These are phyloP conservation scores for Drosophila leontia DNA, from an alignment of 1,140 invertebrate species.

Conservation along the genomic window DNA sequence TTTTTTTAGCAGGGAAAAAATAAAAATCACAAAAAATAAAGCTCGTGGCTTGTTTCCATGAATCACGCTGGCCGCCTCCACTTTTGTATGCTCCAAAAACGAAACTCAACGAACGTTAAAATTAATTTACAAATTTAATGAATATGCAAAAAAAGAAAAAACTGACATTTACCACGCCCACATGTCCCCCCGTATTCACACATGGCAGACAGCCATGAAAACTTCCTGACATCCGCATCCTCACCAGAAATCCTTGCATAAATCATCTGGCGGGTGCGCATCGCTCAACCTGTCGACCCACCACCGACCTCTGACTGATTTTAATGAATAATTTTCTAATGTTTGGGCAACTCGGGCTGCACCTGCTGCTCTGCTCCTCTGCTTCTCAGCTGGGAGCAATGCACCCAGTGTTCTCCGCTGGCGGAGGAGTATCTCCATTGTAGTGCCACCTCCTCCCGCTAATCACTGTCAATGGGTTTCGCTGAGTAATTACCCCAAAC, in stretches of 20 bases:
- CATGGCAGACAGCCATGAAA: constrained; percentile 51
- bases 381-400: constrained; percentile 4
- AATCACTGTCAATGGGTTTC: constrained; percentile 26
- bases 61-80: constrained; percentile 48
- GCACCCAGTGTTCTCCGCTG: constrained; percentile 12
- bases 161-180: constrained; percentile 29
- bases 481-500: constrained; percentile 35
- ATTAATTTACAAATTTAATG: constrained; percentile 80
- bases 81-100: constrained; percentile 69
- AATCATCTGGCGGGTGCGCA: constrained; percentile 56
- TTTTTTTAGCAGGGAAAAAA: constrained; percentile 7
- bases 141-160: constrained; percentile 45
- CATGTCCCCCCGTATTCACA: constrained; percentile 36
- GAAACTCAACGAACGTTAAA: constrained; percentile 74
- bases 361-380: constrained; percentile 2
- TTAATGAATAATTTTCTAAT: constrained; percentile 78
- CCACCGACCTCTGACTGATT: constrained; percentile 43
- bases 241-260: constrained; percentile 49
- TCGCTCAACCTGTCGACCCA: constrained; percentile 63
- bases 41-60: constrained; percentile 33
- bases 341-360: constrained; percentile 43
- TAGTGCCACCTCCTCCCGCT: neutral
- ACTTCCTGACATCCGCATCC: constrained; percentile 40
- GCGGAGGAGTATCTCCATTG: constrained; percentile 10
- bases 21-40: constrained; percentile 5